phyloP scores from a whole-genome alignment of 1,140 invertebrate genomes.

The Acarapis woodi region DNA sequence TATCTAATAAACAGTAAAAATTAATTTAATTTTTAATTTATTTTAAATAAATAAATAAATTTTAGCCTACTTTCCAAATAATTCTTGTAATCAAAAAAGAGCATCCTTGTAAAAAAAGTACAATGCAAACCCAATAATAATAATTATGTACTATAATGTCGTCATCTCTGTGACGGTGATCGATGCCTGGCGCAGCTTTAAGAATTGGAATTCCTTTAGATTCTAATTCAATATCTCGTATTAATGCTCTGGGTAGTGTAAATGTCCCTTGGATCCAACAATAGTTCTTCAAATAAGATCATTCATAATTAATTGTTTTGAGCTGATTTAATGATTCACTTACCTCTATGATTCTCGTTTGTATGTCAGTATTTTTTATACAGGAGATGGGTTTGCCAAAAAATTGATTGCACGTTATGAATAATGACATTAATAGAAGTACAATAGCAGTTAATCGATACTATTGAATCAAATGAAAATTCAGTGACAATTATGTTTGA shows the following conservation, averaged over 20 bases:
- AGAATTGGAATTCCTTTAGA: constrained; percentile 13
- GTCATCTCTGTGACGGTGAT: constrained; percentile 19
- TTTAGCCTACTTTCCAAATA: constrained; percentile 27
- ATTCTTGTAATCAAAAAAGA: constrained; percentile 26
- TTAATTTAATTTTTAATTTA: too few species aligned
- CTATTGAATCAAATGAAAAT: too few species aligned
- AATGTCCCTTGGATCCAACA: constrained; percentile 78
- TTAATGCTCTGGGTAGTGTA: constrained; percentile 36
- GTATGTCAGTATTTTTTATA: constrained; percentile 1
- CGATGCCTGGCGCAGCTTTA: constrained; percentile 5
- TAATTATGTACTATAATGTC: constrained; percentile 11
- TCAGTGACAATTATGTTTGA: too few species aligned
- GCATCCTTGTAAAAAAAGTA: constrained; percentile 50
- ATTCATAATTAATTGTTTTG: constrained; percentile 29
- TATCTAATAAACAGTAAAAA: too few species aligned
- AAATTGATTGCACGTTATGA: constrained; percentile 8
- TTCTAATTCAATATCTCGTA: constrained; percentile 16
- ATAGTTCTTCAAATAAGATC: constrained; percentile 56
- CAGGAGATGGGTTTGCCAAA: constrained; percentile 9
- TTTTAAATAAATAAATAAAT: too few species aligned
- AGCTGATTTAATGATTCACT: constrained; percentile 46
- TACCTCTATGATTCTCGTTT: constrained; percentile 3
- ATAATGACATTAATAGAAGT: constrained; percentile 1
- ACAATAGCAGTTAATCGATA: neutral
- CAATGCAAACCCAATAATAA: constrained; percentile 48